Base-by-base conservation (phyloP, 2,888 invertebrate genomes). In the Tetanocera ferruginea region DNA sequence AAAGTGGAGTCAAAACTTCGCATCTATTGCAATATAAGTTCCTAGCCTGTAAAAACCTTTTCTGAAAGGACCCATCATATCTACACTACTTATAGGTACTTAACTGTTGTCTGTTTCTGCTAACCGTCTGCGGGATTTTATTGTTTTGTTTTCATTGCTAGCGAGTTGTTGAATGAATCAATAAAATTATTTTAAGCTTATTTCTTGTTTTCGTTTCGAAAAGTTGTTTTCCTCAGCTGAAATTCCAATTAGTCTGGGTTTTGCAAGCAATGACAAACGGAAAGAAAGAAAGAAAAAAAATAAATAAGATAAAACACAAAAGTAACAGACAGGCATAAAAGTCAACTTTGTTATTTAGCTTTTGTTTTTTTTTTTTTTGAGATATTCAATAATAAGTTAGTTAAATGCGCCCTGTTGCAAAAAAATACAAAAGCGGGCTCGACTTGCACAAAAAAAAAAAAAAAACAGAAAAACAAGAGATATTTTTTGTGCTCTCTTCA, bases 171-270 rank as follows among this genome's bases (percentile, higher is more conserved):
- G 51, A 69, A 69, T 69, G 69, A 67, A 67, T 67, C 23, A 23
- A 37, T 9, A 11, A 19, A 67, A 51, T 69, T 69, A 69, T 69
- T 69, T 69, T 69, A 69, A 69, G 69, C 14, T 69, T 28, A 69
- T 69, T 69, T 69, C 28, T 55, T 19, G 55, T 43, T 43, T 60
- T 28, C 9, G 57, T 60, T 60, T 60, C 57, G 25, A 28, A 43
- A 43, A 43, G 11, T 55, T 55, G 55, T 55, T 55, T 55, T 5
- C 5, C n/a, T 43, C 52, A 43, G 43, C 60, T 60, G 43, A 28
- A 49, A 73, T 60, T 73, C 73, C 73, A 73, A 49, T 43, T 62
- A 73, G 73, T 73, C 73, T 73, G 73, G 73, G 28, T 43, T 62
- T 62, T 49, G 31, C 25, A 73, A 43, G 25, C 62, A 49, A 49